Percentiles rank a stretch among this genome's conserved stretches.
phyloP scores from a whole-genome alignment of 2,113 vertebrate genomes.

The Dipodomys merriami region DNA sequence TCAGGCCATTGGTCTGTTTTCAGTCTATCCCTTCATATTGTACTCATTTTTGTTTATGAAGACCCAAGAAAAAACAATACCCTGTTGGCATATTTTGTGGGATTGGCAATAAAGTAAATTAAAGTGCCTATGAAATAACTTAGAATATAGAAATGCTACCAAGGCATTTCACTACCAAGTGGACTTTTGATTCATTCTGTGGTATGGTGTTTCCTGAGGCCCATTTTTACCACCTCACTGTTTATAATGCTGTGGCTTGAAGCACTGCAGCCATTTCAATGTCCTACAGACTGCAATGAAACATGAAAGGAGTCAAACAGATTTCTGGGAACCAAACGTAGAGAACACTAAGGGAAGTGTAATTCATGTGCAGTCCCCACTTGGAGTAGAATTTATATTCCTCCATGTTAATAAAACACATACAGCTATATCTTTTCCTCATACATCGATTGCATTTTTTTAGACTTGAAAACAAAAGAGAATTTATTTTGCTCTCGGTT shows the following conservation, averaged over 20 bases:
- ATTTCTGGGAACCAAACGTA: conserved; percentile 24
- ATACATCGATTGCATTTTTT: conserved; percentile 30
- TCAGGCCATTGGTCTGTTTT: not conserved
- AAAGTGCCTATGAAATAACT: conserved; percentile 38
- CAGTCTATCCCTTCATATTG: not conserved
- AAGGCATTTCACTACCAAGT: conserved; percentile 8
- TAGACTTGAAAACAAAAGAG: conserved; percentile 19
- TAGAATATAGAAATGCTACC: conserved; percentile 30
- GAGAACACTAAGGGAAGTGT: not conserved
- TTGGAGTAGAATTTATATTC: conserved; percentile 42
- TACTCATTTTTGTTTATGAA: conserved; percentile 25
- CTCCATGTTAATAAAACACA: conserved; percentile 45
- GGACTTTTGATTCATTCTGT: conserved; percentile 43
- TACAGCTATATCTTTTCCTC: not conserved
- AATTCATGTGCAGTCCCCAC: conserved; percentile 35
- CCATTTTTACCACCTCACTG: not conserved
- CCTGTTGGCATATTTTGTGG: not conserved
- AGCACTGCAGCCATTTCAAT: not conserved
- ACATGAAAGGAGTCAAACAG: conserved; percentile 28
- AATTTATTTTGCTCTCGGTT: conserved; percentile 15
- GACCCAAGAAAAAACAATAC: conserved; percentile 12
- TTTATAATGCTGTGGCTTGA: not conserved
- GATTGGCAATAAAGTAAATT: conserved; percentile 2
- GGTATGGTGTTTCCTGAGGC: not conserved
- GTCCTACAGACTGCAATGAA: not conserved